phyloP scores from a whole-genome alignment of 2,113 vertebrate genomes.

The Pteruthius melanotis region DNA sequence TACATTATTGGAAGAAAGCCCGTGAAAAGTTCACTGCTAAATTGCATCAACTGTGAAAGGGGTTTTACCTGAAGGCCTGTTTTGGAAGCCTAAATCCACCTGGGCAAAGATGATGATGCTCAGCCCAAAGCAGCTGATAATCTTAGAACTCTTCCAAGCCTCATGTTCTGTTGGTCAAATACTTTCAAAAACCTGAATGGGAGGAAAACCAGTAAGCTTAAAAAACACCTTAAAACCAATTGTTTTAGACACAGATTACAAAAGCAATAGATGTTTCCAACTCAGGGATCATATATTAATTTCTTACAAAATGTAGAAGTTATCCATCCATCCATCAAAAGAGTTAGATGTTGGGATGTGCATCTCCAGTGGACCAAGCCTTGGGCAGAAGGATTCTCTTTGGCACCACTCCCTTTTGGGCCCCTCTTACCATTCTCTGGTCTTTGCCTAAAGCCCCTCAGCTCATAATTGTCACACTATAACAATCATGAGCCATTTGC shows the following conservation, averaged over 20 bases:
- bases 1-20: not conserved
- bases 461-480: fast-evolving
- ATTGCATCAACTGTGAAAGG: not conserved
- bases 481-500: not conserved
- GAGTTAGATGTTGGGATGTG: not conserved
- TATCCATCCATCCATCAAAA: not conserved
- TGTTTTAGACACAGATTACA: not conserved
- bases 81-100: constrained; percentile 37
- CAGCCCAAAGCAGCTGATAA: constrained; percentile 29
- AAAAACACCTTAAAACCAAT: not conserved
- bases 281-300: not conserved
- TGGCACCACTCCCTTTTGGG: not conserved
- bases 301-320: not conserved
- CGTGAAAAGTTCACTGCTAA: not conserved
- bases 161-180: constrained; percentile 43
- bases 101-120: constrained; percentile 8
- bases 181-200: constrained; percentile 51
- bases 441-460: not conserved
- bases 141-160: constrained; percentile 70
- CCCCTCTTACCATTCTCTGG: not conserved
- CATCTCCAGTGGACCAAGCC: not conserved
- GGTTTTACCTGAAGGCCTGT: constrained; percentile 66
- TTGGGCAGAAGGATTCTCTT: not conserved
- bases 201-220: not conserved
- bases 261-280: not conserved